Conservation (phyloP, 2,113 vertebrate genomes). For the Psophia crepitans region DNA sequence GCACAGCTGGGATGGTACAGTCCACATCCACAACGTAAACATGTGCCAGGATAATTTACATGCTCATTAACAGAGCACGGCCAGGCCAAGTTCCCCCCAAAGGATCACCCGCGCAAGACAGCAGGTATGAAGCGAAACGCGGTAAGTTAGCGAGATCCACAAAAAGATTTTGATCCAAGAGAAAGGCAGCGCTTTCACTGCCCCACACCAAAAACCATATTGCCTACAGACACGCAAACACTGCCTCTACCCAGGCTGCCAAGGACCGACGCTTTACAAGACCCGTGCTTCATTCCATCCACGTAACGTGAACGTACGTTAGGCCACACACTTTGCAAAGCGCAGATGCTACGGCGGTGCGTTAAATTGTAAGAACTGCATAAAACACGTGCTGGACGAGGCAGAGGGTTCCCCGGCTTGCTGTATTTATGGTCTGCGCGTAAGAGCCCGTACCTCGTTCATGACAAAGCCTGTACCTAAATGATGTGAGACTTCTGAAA, state of each 20-base stretch:
- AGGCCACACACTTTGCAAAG: not conserved
- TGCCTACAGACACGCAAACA: rapidly evolving
- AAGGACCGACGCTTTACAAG: not conserved
- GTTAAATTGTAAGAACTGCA: too few relatives aligned
- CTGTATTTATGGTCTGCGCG: rapidly evolving
- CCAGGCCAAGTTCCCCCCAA: not conserved
- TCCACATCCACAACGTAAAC: not conserved
- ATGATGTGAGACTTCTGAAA: rapidly evolving
- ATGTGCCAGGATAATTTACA: not conserved
- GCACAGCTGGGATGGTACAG: not conserved
- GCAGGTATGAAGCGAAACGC: rapidly evolving
- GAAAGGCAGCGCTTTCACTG: not conserved
- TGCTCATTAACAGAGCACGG: rapidly evolving
- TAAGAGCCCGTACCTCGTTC: not conserved
- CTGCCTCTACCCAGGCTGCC: not conserved
- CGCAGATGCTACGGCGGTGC: not conserved
- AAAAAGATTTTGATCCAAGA: not conserved
- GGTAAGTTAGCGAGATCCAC: rapidly evolving
- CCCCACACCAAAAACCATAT: not conserved
- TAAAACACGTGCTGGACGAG: rapidly evolving
- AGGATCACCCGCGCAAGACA: not conserved
- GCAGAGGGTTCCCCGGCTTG: not conserved
- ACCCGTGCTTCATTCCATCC: not conserved
- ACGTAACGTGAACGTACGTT: rapidly evolving
- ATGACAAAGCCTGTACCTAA: not conserved